Base-by-base conservation (phyloP, 2,888 invertebrate species). In the Liopterus haemorrhoidalis region DNA sequence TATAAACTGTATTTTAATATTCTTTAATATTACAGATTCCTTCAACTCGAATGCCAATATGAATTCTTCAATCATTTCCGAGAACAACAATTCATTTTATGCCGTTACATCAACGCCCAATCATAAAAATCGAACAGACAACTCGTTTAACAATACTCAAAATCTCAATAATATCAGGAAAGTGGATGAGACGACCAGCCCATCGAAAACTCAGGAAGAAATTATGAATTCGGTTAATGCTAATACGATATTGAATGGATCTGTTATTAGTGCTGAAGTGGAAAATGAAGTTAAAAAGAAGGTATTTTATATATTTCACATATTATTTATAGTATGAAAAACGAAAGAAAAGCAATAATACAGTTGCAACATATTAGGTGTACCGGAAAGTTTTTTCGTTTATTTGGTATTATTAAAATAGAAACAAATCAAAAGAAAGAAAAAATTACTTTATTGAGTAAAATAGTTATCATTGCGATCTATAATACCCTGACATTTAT, bases 51-150 rank as follows among this genome's bases (percentile, higher is more conserved):
- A n/a, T 8, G 21, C 20, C 12, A 37, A 36, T 18, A 28, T 18
- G 16, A 44, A 44, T 11, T 9, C 44, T 22, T 15, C 49, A n/a
- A 36, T 47, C n/a, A 27, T 54, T 20, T 55, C 53, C 5, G 55
- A 60, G 22, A 64, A 66, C 48, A 67, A 68, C 51, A 66, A 67
- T 49, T 63, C 62, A 15, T 62, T 65, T 43, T 68, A 63, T 50
- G 57, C 63, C 15, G 54, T 49, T 39, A 71, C 51, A 67, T 76
- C 37, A 63, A 72, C 51, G 60, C 72, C 62, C 66, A 72, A 58
- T 67, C 72, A 67, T 73, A 75, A 59, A 37, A 54, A 54, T 31
- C 52, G 59, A 1, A 62, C 64, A 35, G 62, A 61, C 3, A 64
- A 61, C 47, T 57, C 74, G 2, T 69, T 70, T 6, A 69, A 72